Conservation (phyloP, 2,113 vertebrate genomes). For the Pluvialis apricaria region DNA sequence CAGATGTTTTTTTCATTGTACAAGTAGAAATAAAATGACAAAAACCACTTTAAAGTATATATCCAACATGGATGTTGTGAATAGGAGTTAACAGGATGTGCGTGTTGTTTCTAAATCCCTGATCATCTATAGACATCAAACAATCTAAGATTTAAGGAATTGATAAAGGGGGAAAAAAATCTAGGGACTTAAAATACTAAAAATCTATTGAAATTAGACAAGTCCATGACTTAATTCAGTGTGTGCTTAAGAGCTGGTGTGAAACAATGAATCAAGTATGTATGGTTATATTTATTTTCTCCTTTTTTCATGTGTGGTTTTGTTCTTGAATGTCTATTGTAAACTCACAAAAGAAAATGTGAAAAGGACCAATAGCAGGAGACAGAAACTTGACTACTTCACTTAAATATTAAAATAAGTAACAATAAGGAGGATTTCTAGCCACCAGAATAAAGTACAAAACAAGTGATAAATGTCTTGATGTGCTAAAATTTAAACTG, state of each 20-base stretch:
- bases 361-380: background rate
- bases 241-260: background rate
- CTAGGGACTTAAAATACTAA: background rate
- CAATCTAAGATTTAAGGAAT: background rate
- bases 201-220: background rate
- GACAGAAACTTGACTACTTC: background rate
- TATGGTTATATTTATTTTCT: background rate
- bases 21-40: background rate
- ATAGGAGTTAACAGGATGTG: background rate
- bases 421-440: background rate
- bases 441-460: background rate
- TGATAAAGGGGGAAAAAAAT: background rate
- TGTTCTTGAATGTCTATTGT: background rate
- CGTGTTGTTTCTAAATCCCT: background rate
- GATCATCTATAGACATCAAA: background rate
- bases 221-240: background rate
- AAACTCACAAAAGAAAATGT: background rate
- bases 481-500: background rate
- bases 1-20: background rate
- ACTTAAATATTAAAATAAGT: background rate
- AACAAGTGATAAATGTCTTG: background rate
- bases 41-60: background rate
- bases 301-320: background rate
- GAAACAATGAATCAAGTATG: background rate
- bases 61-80: background rate